phyloP scores from a whole-genome alignment of 1,140 invertebrate genomes.

The Venturia canescens region DNA sequence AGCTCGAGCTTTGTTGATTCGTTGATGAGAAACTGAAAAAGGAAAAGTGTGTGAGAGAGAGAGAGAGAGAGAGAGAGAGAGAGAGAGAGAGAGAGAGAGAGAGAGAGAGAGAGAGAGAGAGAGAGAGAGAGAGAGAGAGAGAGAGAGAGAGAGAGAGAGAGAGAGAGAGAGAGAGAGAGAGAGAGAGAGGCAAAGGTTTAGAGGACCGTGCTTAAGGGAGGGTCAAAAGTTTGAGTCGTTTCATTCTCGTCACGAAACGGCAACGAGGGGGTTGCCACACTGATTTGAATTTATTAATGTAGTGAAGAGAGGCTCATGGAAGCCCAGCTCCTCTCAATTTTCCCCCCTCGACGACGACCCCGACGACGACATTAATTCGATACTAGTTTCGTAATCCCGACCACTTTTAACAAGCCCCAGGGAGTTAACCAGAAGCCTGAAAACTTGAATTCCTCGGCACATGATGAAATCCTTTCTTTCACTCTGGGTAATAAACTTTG shows the following conservation, averaged over 20 bases:
- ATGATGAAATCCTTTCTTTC: neutral
- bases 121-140: neutral
- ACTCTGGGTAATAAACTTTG: neutral
- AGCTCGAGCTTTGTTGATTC: no score
- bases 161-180: neutral
- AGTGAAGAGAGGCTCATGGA: neutral
- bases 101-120: neutral
- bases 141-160: no score
- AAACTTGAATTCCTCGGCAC: neutral
- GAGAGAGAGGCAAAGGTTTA: no score
- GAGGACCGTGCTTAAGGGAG: neutral
- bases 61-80: no score
- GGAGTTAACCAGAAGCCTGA: slow-evolving; percentile 13
- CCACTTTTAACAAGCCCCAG: neutral
- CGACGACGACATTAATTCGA: slow-evolving; percentile 7
- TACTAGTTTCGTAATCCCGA: slow-evolving; percentile 8
- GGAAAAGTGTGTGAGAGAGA: no score
- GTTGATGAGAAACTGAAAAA: no score
- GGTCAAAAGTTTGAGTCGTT: neutral
- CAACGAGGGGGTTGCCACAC: slow-evolving; percentile 10
- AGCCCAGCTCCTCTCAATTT: neutral
- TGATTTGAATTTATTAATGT: slow-evolving; percentile 25
- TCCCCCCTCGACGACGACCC: neutral
- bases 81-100: no score
- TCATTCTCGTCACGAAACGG: slow-evolving; percentile 16